phyloP scores from a whole-genome alignment of 2,797 vertebrate species.

The Sebastolobus alascanus region DNA sequence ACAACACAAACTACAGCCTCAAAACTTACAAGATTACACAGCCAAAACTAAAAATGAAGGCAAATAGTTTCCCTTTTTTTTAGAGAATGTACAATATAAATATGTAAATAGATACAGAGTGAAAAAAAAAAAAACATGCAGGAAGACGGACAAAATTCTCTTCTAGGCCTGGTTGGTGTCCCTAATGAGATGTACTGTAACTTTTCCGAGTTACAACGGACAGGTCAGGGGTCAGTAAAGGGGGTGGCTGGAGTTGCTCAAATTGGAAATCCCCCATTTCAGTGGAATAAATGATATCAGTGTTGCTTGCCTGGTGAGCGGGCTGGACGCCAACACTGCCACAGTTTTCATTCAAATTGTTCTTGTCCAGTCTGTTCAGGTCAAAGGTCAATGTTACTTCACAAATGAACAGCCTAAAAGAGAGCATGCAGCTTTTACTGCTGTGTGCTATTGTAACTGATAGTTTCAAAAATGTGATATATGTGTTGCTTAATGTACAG shows the following conservation, averaged over 20 bases:
- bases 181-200: conserved; percentile 26
- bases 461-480: neutral
- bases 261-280: conserved; percentile 51
- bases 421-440: neutral
- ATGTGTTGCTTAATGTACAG: neutral
- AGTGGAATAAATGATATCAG: conserved; percentile 37
- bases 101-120: neutral
- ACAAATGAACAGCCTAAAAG: neutral
- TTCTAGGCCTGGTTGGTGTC: neutral
- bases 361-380: conserved; percentile 6
- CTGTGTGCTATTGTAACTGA: neutral
- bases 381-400: conserved; percentile 27
- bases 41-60: neutral
- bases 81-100: neutral
- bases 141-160: neutral
- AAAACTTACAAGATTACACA: neutral
- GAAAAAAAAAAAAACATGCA: neutral
- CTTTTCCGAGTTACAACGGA: conserved; percentile 7
- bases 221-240: conserved; percentile 30
- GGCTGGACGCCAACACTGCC: conserved; percentile 28
- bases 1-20: neutral
- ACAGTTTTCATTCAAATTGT: conserved; percentile 4
- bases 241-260: conserved; percentile 9
- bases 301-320: conserved; percentile 32
- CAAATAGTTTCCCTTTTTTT: no score